A percentile compares a stretch with the other conserved stretches of the same genome.
These are phyloP conservation scores for Suillia variegata DNA, from an alignment of 2,888 invertebrate genomes.

Conservation along the genomic window DNA sequence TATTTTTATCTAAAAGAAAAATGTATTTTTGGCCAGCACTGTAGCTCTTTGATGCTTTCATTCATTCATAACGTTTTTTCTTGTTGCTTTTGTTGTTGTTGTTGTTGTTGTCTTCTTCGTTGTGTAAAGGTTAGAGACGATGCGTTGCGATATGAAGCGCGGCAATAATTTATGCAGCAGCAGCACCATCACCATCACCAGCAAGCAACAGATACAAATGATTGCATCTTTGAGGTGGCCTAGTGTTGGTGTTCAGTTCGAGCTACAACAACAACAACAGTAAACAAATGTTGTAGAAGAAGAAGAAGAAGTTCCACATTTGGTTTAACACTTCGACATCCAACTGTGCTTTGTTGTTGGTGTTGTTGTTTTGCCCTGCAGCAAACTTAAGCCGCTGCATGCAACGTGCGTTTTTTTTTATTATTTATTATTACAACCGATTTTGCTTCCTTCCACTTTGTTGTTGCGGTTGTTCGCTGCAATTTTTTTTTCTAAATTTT, in stretches of 20 bases:
- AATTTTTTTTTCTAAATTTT: not conserved
- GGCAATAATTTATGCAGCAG: slow-evolving; percentile 3
- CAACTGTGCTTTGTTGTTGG: not conserved
- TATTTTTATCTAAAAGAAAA: too few species aligned
- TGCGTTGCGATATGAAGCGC: not conserved
- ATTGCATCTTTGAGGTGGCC: not conserved
- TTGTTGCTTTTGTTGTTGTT: too few species aligned
- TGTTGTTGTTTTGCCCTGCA: not conserved
- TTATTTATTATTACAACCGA: too few species aligned
- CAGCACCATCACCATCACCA: too few species aligned
- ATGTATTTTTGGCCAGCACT: too few species aligned
- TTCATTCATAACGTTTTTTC: slow-evolving; percentile 19
- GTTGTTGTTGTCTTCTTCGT: too few species aligned
- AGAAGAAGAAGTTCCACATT: not conserved
- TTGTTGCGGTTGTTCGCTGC: not conserved
- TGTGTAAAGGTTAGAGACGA: not conserved
- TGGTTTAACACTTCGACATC: slow-evolving; percentile 5
- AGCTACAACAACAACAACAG: not conserved
- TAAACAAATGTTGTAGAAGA: too few species aligned
- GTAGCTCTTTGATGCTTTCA: too few species aligned
- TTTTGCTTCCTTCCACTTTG: not conserved
- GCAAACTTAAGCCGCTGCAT: not conserved
- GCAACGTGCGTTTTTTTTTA: not conserved
- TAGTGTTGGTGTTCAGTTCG: not conserved
- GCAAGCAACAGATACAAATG: not conserved